Evolutionary conservation across 2,797 vertebrate genomes (phyloP), one percentile per base, ranked within the genome.

Genomic region (Melanotaenia maccullochi): DNA sequence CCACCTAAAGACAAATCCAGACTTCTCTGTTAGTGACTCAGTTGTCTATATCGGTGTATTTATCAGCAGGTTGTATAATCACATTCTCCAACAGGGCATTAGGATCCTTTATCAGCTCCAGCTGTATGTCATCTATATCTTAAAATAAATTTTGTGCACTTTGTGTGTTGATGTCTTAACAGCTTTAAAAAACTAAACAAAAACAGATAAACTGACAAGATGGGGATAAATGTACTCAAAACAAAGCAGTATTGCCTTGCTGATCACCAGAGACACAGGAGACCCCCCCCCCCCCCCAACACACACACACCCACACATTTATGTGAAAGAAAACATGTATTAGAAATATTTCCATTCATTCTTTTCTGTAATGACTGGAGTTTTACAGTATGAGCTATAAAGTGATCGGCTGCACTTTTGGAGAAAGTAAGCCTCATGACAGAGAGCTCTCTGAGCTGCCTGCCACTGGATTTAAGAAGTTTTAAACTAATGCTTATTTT

Each of bases 401-500:
- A 75, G 74, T 74, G 83, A 89, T 90, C 70, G 78, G 73, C 71
- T 55, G n/a, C 86, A 76, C 73, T 85, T 63, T 61, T 40, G 74
- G 65, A 51, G 62, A 78, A 89, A 82, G 72, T 90, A 91, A 90
- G 85, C 88, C 66, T 71, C 71, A 71, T 73, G 84, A 90, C 79
- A 82, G 81, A 82, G 78, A 77, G 64, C 78, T 81, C 82, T 30
- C 68, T 76, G 81, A 86, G 88, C 87, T 76, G 82, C 81, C 85
- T 78, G 86, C 80, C 71, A 64, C 22, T 61, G 86, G 90, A 84
- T 83, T 93, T 92, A 89, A 80, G 63, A 90, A 78, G 85, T 90
- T 91, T 89, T 80, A 85, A 73, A 87, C 81, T 93, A 92, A 91
- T 91, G 86, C 90, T 81, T 79, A 78, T 83, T 90, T 81, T 73